Base-by-base conservation (phyloP, 2,888 invertebrate species). In the Nephrotoma guestfalica region DNA sequence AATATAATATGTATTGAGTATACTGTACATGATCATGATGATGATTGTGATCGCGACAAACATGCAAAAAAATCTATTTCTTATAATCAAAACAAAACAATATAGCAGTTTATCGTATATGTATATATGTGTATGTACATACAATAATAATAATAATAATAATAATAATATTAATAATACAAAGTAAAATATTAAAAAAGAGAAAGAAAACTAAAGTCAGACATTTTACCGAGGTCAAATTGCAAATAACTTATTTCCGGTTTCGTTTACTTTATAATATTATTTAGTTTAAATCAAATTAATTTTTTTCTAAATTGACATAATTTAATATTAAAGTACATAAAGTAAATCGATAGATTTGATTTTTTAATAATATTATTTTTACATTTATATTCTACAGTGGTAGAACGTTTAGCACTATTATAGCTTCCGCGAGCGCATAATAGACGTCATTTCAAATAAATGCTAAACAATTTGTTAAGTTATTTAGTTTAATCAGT, bases 171-270 rank as follows among this genome's bases (percentile, higher is more conserved):
- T 45, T 85, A 86, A 87, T 15, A 45, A 83, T 42, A 87, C 41
- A 41, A 86, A 87, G 43, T 43, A 71, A 57, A 85, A 43, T 51
- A 57, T 83, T 87, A 86, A 87, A 87, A 88, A 87, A 51, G 87
- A 71, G 30, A 71, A 71, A 71, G 71, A 71, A 71, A 71, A 71
- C 71, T 71, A 30, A 87, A 87, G 84, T 84, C 84, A 84, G 84
- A 87, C 87, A 87, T 87, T 83, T 87, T 87, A 85, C 87, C 88
- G 88, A 88, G 88, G 88, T 88, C 88, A 88, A 87, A 87, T 87
- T 88, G 88, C 88, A 88, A 88, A 88, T 88, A 88, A 88, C 87
- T 88, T 88, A 88, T 88, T 88, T 88, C 88, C 88, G 88, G 88
- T 88, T 88, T 87, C 88, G 71, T 71, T 71, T 71, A 9, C 18